Evolutionary conservation across 2,113 vertebrate genomes (phyloP), one percentile per base, ranked within the genome.

Genomic region (Rafetus swinhoei): DNA sequence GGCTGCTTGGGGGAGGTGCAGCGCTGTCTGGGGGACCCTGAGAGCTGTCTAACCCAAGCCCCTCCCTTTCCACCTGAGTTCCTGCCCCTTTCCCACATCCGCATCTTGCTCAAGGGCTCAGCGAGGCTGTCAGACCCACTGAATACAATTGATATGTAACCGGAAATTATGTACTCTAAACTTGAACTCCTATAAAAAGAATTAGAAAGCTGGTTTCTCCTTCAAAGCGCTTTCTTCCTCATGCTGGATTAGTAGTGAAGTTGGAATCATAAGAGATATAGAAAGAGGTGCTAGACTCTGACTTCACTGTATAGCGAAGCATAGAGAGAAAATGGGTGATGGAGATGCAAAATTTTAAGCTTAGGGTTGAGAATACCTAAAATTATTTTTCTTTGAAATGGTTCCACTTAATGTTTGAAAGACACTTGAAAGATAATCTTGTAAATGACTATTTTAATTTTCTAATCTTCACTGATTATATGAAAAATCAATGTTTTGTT

Each of bases 121-220:
- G 45, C 45, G 45, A 45, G 45, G 45, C 45, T 45, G 45, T 45
- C 45, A 45, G 45, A 45, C 45, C 45, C 45, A 45, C 4, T 45
- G 45, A 18, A 25, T 59, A 8, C 39, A 27, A 14, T 4, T 19
- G 1, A 18, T 84, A 0, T 22, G 3, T 86, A 72, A 72, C 0
- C 3, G 21, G 52, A 15, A 72, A n/a, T 35, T 6, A 35, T 35
- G 65, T 35, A 35, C 45, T 92, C 27, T 86, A 16, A 11, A 22
- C 1, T 9, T 80, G 0, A 65, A 24, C 53, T 22, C 60, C 10
- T 90, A 4, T 59, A 65, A 91, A 87, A 9, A 86, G 85, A 91
- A 89, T 76, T 1, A 9, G 4, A 62, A 24, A 79, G 39, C 54
- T 87, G 6, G 65, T 87, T 39, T 79, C 2, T 29, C 22, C 16